Base-by-base conservation (phyloP, 2,113 vertebrate genomes). In the Trogon melanurus region DNA sequence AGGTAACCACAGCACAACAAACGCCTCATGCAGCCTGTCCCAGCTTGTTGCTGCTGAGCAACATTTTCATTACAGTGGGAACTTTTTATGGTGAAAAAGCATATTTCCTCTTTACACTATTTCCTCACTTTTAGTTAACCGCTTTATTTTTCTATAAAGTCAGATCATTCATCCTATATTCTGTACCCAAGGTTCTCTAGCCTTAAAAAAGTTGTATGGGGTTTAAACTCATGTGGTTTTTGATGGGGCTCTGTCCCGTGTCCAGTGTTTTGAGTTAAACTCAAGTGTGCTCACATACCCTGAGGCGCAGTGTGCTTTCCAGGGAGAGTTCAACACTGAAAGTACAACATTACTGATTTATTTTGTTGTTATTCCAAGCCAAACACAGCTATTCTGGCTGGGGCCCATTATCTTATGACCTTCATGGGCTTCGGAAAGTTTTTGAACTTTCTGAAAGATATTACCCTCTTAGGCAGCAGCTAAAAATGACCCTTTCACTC, bases 311-410 rank as follows among this genome's bases (percentile, higher is more conserved):
- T 32, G 47, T n/a, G 47, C 26, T 61, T 85, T 90, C 29, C 82
- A 88, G 71, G 58, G 74, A 85, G 60, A 88, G 71, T 66, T 93
- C 54, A 88, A 10, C 50, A 62, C 65, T 32, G 53, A 64, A 34
- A 26, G 18, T 44, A 38, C 69, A 75, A 41, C 13, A 26, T 20
- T 36, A 30, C 15, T 90, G 47, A 62, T 73, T 95, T 90, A 47
- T 90, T 94, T 76, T 90, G 79, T 80, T 73, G 30, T 58, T 73
- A 34, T 70, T 93, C 72, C 85, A 92, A 97, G 74, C 13, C 58
- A 85, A 94, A 76, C 51, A 79, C 19, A 41, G 54, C 53, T 94
- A 81, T 89, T 87, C 22, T 79, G 73, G 54, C 74, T 50, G 45
- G 7, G 41, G 14, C 5, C 27, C 8, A 19, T 54, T 89, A 64